Evolutionary conservation across 2,113 vertebrate species (phyloP).

Genomic region (Siniperca knerii): DNA sequence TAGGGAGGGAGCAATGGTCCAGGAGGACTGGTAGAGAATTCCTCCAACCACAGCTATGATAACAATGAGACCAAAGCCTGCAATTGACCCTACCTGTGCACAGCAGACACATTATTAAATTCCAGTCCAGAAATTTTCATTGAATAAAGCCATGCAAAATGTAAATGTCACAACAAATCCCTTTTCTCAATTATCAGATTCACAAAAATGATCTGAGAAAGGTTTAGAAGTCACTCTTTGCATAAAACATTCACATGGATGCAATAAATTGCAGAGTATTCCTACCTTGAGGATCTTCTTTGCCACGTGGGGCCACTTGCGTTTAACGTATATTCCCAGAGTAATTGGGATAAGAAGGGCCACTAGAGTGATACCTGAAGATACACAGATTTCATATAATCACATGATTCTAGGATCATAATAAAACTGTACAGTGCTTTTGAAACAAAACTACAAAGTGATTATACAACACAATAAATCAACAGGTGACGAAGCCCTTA

Average conservation of each 20-base stretch:
- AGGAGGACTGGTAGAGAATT: slow-evolving; percentile 93
- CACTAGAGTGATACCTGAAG: slow-evolving; percentile 89
- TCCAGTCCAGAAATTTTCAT: fast-evolving
- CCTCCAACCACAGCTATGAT: slow-evolving; percentile 91
- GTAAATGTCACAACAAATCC: slow-evolving; percentile 3
- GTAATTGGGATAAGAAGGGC: slow-evolving; percentile 90
- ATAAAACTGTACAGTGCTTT: not conserved
- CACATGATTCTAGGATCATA: not conserved
- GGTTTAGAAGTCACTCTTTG: not conserved
- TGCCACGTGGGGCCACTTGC: slow-evolving; percentile 87
- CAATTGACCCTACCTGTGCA: slow-evolving; percentile 90
- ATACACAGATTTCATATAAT: slow-evolving; percentile 14
- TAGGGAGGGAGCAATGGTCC: slow-evolving; percentile 89
- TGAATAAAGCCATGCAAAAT: fast-evolving
- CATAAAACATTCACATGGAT: not conserved
- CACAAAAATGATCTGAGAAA: too few relatives aligned
- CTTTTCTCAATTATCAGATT: not conserved
- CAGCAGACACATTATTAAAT: not conserved
- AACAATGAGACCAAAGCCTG: slow-evolving; percentile 88
- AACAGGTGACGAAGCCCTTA: not conserved
- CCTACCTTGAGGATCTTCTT: slow-evolving; percentile 94
- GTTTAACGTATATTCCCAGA: slow-evolving; percentile 88
- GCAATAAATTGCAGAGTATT: not conserved
- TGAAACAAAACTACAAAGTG: not conserved
- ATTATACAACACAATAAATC: not conserved